Percentiles rank a stretch among this genome's conserved stretches.
Evolutionary conservation across 2,797 vertebrate genomes (phyloP).

Genomic region (Thalassophryne amazonica): DNA sequence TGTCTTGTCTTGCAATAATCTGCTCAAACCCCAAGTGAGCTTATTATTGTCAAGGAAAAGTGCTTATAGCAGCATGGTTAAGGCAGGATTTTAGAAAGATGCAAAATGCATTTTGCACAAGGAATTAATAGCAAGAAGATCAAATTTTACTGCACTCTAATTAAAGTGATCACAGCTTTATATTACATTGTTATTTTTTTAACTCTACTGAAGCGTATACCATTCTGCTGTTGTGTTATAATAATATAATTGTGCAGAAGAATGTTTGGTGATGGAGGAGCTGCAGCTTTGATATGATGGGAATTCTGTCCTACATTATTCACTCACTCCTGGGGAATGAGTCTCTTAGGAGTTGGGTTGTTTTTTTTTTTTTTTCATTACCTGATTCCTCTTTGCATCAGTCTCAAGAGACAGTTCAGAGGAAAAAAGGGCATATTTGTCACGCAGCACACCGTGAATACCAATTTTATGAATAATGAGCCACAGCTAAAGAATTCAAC

Average conservation of each 20-base stretch:
- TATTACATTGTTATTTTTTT: neutral
- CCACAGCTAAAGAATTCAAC: constrained; percentile 2
- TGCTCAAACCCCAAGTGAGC: constrained; percentile 64
- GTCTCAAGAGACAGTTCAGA: constrained; percentile 52
- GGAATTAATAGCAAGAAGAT: constrained; percentile 30
- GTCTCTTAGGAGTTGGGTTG: constrained; percentile 45
- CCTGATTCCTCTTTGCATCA: constrained; percentile 43
- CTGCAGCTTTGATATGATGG: constrained; percentile 25
- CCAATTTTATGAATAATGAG: constrained; percentile 13
- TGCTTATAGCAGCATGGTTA: constrained; percentile 61
- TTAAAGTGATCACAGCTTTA: constrained; percentile 8
- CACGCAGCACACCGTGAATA: constrained; percentile 28
- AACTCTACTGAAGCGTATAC: neutral
- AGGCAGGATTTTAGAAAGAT: constrained; percentile 45
- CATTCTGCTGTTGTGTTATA: constrained; percentile 6
- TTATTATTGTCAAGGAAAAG: constrained; percentile 72
- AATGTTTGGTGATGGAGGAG: constrained; percentile 31
- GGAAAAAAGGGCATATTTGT: constrained; percentile 18
- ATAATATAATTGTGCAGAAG: neutral
- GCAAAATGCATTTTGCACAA: constrained; percentile 36
- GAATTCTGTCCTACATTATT: constrained; percentile 70
- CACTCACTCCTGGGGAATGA: constrained; percentile 51
- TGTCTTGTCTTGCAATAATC: constrained; percentile 74
- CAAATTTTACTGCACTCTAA: neutral
- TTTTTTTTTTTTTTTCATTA: constrained; percentile 42